Evolutionary conservation across 2,888 invertebrate species (phyloP).

Genomic region (Microplitis manilae): DNA sequence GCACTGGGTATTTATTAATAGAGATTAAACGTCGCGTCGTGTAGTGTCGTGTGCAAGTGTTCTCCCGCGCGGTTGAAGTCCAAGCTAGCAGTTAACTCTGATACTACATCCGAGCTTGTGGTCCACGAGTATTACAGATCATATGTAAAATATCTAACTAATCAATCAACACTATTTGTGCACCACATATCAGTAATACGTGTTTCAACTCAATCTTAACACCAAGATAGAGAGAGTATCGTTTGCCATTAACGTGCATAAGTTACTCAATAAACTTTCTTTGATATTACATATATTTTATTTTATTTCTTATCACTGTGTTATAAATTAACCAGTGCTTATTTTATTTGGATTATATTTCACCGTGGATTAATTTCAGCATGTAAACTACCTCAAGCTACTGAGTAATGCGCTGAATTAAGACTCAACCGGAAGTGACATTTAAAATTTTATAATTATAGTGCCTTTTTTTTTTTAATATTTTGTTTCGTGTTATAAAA

Average conservation of each 20-base stretch:
- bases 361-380: background rate
- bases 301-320: no score
- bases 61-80: conserved; percentile 65
- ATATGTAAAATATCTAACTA: background rate
- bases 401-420: background rate
- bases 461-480: background rate
- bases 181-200: no score
- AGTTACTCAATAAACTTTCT: background rate
- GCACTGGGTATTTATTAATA: conserved; percentile 68
- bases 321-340: background rate
- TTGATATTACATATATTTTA: background rate
- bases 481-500: background rate
- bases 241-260: background rate
- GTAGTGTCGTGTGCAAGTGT: conserved; percentile 70
- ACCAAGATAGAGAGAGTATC: background rate
- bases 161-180: background rate
- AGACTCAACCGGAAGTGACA: background rate
- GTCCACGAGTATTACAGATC: conserved; percentile 36
- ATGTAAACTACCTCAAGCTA: no score
- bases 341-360: background rate
- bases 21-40: conserved; percentile 71
- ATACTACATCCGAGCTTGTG: conserved; percentile 57
- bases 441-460: background rate
- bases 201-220: no score
- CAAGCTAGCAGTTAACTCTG: conserved; percentile 53